Evolutionary conservation across 2,113 vertebrate species (phyloP).

Genomic region (Cranoglanis bouderius): DNA sequence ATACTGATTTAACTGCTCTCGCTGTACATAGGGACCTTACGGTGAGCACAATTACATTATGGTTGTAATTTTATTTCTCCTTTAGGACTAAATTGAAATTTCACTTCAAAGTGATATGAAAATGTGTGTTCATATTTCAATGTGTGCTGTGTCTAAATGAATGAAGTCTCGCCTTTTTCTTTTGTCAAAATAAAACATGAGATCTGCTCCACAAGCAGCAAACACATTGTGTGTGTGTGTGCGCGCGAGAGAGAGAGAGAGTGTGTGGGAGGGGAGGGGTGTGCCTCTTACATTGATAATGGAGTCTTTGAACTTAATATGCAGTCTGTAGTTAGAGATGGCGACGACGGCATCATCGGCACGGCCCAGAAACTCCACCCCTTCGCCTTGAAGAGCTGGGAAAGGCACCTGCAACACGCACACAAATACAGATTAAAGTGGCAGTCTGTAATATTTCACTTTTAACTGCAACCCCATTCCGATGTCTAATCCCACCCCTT

Average conservation of each 20-base stretch:
- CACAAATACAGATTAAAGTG: background rate
- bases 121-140: background rate
- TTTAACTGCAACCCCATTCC: background rate
- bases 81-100: background rate
- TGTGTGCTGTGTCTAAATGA: background rate
- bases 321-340: slow-evolving; percentile 97
- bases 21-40: background rate
- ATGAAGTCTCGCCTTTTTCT: background rate
- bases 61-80: background rate
- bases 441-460: background rate
- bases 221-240: too few species aligned
- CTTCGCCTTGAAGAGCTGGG: slow-evolving; percentile 93
- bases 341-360: slow-evolving; percentile 94
- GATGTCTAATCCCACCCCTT: background rate
- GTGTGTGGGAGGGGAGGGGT: background rate
- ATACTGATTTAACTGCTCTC: background rate
- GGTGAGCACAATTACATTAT: background rate
- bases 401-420: slow-evolving; percentile 86
- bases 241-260: too few species aligned
- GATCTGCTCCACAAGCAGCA: background rate
- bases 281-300: slow-evolving; percentile 89
- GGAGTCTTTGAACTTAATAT: slow-evolving; percentile 98
- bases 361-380: slow-evolving; percentile 93
- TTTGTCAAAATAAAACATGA: background rate
- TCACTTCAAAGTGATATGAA: background rate